Evolutionary conservation across 2,888 invertebrate genomes (phyloP), one percentile per base, ranked within the genome.

Genomic region (Tillus elongatus): DNA sequence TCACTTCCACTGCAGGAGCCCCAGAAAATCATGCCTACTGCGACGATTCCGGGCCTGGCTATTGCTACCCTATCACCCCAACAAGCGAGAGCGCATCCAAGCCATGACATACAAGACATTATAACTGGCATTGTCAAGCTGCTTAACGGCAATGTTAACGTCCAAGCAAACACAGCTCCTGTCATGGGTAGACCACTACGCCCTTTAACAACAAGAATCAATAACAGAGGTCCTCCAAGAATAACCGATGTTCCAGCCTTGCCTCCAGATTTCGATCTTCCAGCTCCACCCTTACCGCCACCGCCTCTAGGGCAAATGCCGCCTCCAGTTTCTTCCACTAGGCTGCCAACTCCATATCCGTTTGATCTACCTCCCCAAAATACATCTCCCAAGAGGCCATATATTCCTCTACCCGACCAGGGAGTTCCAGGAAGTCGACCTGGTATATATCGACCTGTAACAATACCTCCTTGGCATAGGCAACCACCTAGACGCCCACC

Each of bases 81-180:
- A 50, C 45, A 44, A 39, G 47, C 37, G 35, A 56, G 51, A 42
- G 73, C 75, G 3, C 78, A 75, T 59, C 77, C 81, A 26, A 19
- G n/a, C 24, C 24, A 19, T 19, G 89, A 89, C 56, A 88, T 91
- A 39, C 88, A 90, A 60, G 89, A 91, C 53, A 89, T 91, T 15
- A 87, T 91, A 19, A 86, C 86, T 2, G 90, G 90, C 4, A 82
- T 91, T 33, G 89, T 90, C 0, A 89, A 90, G 59, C 62, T 91
- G 8, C 66, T 91, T 2, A 89, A 91, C 45, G 90, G 90, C 1
- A 89, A 90, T 52, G 88, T 88, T 0, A 88, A 88, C 52, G 85
- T 88, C 0, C 83, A 80, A 58, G 82, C 82, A 0, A 85, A 83
- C 47, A 79, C 82, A 0, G 78, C 77, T 38, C 66, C 72, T 2